phyloP scores from a whole-genome alignment of 2,797 vertebrate genomes.

The Momotus momota region DNA sequence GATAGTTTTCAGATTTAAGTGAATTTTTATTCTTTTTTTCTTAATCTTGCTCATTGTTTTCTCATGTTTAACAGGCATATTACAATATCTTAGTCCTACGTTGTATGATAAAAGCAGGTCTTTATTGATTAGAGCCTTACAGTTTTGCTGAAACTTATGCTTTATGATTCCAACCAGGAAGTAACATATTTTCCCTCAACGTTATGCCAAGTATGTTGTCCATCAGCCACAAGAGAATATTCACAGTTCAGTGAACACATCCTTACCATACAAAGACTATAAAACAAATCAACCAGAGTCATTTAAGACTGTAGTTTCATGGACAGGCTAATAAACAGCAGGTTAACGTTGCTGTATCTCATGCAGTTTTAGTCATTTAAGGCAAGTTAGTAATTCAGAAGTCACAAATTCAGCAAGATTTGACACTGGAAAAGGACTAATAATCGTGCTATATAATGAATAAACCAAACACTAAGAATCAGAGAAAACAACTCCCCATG shows the following conservation, averaged over 20 bases:
- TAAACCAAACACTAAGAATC: not conserved
- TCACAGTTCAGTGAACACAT: not conserved
- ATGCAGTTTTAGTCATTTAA: not conserved
- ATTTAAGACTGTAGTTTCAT: not conserved
- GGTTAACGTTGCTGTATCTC: not conserved
- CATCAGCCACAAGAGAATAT: not conserved
- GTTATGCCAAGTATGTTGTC: not conserved
- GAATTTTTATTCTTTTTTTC: not conserved
- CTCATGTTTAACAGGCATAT: not conserved
- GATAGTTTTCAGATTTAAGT: not conserved
- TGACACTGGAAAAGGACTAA: not conserved
- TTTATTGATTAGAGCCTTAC: not conserved
- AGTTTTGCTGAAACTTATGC: not conserved
- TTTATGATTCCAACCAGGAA: not conserved
- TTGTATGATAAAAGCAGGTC: not conserved
- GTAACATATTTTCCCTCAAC: not conserved
- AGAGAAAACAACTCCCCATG: not conserved
- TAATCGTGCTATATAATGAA: not conserved
- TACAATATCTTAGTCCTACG: not conserved
- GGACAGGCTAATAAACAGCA: not conserved
- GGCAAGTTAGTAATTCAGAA: not conserved
- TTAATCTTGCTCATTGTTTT: not conserved
- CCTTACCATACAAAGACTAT: not conserved
- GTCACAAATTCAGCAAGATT: not conserved
- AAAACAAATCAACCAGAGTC: not conserved